Evolutionary conservation across 2,113 vertebrate species (phyloP).

Genomic region (Lipophrys pholis): DNA sequence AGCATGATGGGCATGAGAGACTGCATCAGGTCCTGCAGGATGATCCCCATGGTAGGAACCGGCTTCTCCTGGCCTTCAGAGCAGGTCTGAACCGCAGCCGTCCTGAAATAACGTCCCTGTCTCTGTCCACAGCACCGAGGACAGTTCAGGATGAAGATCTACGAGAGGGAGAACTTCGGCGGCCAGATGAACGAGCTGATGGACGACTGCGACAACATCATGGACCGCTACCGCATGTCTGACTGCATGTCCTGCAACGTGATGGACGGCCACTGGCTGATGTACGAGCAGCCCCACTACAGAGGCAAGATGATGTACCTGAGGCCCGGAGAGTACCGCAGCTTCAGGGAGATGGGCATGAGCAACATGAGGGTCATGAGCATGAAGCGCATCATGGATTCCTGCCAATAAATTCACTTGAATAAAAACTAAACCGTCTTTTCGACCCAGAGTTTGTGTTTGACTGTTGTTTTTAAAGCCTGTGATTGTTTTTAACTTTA

Average conservation of each 20-base stretch:
- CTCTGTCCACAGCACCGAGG: constrained; percentile 5
- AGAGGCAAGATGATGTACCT: constrained; percentile 74
- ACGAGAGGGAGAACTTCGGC: constrained; percentile 74
- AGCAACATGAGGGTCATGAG: constrained; percentile 54
- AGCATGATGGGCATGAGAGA: constrained; percentile 71
- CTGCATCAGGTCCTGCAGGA: constrained; percentile 76
- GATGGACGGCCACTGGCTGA: constrained; percentile 84
- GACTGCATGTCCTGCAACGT: constrained; percentile 81
- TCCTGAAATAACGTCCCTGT: too few relatives aligned
- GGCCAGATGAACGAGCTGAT: constrained; percentile 68
- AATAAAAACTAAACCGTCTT: neutral
- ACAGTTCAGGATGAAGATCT: constrained; percentile 66
- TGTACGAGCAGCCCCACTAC: constrained; percentile 82
- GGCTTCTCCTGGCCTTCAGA: neutral
- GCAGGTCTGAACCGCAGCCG: too few relatives aligned
- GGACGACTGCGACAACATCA: constrained; percentile 75
- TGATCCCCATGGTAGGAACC: constrained; percentile 64
- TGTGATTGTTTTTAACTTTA: neutral
- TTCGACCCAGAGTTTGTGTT: neutral
- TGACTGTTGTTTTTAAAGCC: constrained; percentile 6
- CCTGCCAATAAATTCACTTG: constrained; percentile 28
- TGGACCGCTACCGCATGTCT: constrained; percentile 69
- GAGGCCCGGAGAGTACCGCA: constrained; percentile 72
- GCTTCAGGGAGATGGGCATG: constrained; percentile 67
- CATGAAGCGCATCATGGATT: constrained; percentile 70